Base-by-base conservation (phyloP, 2,797 vertebrate genomes). In the Chrosomus eos region DNA sequence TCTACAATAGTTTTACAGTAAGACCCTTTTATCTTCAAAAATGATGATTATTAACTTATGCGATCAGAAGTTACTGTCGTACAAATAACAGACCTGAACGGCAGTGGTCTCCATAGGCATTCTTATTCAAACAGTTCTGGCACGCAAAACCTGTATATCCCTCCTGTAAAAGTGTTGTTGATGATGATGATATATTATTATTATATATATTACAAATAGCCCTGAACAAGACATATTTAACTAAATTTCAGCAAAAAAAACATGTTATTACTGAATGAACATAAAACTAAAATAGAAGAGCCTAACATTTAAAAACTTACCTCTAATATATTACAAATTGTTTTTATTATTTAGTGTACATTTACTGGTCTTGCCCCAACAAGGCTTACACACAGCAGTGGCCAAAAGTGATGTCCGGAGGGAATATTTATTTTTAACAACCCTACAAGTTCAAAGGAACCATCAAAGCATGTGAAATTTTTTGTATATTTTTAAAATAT, bases 71-170 rank as follows among this genome's bases (percentile, higher is more conserved):
- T 19, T 4, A 13, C 19, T 14, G 26, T 64, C 7, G 6, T 64
- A 55, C 21, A 43, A 11, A 9, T 36, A 33, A 53, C 93, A 92
- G 89, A 99, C 98, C 96, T 93, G 95, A 95, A 58, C 94, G 93
- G 87, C 98, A 99, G 71, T 95, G 92, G 11, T 92, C 91, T 53
- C 98, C 97, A 23, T 92, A 99, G 6, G 48, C 85, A 14, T 92
- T 94, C 26, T 91, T 87, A 86, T 97, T 95, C 11, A 3, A 87
- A 91, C 98, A 99, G 1, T 96, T 90, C 85, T 98, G 96, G 92
- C 98, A 99, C 68, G 95, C 94, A 67, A 95, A 95, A 1, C 98
- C 98, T 1, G 93, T 82, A 87, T 93, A 96, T 10, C 93, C 93
- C 0, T 93, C 93, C 95, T 96, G 78, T 71, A 80, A 81, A 51